phyloP scores from a whole-genome alignment of 1,140 invertebrate species.

The Neodiprion pinetum region DNA sequence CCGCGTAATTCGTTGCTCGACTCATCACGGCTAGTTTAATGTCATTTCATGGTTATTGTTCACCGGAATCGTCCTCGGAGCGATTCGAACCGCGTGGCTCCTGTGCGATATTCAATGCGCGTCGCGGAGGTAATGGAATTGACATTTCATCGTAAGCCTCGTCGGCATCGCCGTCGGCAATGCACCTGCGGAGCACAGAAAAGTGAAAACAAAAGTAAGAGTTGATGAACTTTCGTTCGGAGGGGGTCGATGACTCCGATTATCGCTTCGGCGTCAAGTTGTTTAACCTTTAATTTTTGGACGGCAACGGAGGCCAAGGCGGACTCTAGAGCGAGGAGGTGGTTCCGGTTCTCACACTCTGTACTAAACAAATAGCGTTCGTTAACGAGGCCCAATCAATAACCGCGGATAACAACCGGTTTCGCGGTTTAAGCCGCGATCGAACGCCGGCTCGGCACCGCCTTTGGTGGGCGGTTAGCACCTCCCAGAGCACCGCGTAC shows the following conservation, averaged over 20 bases:
- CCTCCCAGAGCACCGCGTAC: constrained; percentile 4
- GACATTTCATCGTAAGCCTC: background rate
- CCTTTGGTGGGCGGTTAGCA: constrained; percentile 27
- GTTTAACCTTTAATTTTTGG: background rate
- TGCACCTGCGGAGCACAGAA: no score
- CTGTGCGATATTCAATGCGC: background rate
- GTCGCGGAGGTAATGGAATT: background rate
- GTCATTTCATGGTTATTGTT: constrained; percentile 62
- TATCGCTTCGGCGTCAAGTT: background rate
- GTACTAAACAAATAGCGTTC: constrained; percentile 39
- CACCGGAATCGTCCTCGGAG: constrained; percentile 40
- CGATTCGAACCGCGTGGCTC: background rate
- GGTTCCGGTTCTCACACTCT: constrained; percentile 45
- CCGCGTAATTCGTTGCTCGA: constrained; percentile 61
- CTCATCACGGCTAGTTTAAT: constrained; percentile 58
- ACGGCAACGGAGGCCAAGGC: background rate
- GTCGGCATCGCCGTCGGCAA: background rate
- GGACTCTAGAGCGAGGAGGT: background rate
- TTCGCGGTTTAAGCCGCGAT: constrained; percentile 41
- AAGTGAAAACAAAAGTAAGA: no score
- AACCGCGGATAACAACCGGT: constrained; percentile 50
- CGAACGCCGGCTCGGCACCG: constrained; percentile 38
- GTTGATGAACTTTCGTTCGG: no score
- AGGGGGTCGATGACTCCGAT: background rate
- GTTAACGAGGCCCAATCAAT: constrained; percentile 53